phyloP scores from a whole-genome alignment of 2,113 vertebrate genomes.

The Brachirus orientalis region DNA sequence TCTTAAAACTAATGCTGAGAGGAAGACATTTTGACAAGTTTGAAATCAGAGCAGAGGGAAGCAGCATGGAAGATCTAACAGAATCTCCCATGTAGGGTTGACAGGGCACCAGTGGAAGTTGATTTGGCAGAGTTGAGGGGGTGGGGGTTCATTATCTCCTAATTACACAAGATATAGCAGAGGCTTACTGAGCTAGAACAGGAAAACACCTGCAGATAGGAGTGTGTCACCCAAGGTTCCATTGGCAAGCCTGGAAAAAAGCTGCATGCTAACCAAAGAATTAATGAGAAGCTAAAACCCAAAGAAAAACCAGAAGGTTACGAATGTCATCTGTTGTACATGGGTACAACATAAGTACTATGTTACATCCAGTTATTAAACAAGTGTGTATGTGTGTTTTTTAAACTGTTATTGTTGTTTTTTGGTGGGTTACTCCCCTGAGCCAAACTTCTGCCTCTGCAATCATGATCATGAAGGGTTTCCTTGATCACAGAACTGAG shows the following conservation, averaged over 20 bases:
- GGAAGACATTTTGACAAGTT: slow-evolving; percentile 51
- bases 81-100: slow-evolving; percentile 53
- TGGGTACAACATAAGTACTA: too few species aligned
- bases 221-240: slow-evolving; percentile 45
- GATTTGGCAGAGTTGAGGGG: slow-evolving; percentile 47
- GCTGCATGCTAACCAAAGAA: slow-evolving; percentile 57
- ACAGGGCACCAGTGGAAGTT: slow-evolving; percentile 62
- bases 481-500: slow-evolving; percentile 36
- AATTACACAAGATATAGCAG: slow-evolving; percentile 68
- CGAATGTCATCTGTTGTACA: too few species aligned
- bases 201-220: slow-evolving; percentile 70
- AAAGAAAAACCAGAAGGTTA: too few species aligned
- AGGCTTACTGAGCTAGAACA: slow-evolving; percentile 57
- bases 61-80: slow-evolving; percentile 40
- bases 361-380: too few species aligned
- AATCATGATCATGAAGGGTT: slow-evolving; percentile 20
- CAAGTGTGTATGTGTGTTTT: too few species aligned
- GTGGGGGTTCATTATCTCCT: slow-evolving; percentile 69
- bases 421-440: slow-evolving; percentile 9
- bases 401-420: not conserved
- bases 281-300: too few species aligned
- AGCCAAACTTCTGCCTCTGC: not conserved
- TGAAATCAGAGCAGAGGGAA: slow-evolving; percentile 41
- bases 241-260: slow-evolving; percentile 42
- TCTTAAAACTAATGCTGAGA: slow-evolving; percentile 14